Conservation (phyloP, 2,797 vertebrate species). For the Trachops cirrhosus region DNA sequence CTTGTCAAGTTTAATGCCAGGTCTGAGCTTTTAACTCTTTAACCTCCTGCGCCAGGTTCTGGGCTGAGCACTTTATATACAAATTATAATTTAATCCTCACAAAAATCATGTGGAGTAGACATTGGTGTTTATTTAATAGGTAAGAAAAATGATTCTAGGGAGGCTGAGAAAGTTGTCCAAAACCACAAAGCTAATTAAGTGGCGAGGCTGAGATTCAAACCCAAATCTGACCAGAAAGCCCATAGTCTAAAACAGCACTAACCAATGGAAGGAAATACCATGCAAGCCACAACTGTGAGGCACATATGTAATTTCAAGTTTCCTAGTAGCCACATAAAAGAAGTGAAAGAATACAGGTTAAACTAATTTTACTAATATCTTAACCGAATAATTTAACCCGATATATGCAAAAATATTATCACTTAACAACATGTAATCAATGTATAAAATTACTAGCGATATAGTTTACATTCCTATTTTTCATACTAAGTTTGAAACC, state of each 20-base stretch:
- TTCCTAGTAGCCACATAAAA: neutral
- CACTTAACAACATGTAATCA: neutral
- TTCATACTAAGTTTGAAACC: neutral
- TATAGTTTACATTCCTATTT: neutral
- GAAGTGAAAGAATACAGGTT: neutral
- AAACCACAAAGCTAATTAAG: neutral
- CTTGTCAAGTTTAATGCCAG: neutral
- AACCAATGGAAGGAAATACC: neutral
- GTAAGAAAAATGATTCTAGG: neutral
- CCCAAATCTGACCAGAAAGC: neutral
- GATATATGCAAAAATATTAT: neutral
- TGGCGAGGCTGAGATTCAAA: neutral
- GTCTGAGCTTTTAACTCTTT: neutral
- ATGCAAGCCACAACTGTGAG: neutral
- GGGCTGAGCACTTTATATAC: neutral
- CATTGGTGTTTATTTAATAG: neutral
- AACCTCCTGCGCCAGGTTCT: neutral
- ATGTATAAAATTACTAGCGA: neutral
- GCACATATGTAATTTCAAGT: neutral
- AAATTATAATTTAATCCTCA: constrained; percentile 3
- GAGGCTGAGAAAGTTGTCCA: neutral
- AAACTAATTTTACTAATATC: neutral
- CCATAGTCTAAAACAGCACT: neutral
- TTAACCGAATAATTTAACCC: neutral
- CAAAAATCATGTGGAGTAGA: neutral